Conservation (phyloP, 2,888 invertebrate genomes). For the Drosophila nr. medialis region DNA sequence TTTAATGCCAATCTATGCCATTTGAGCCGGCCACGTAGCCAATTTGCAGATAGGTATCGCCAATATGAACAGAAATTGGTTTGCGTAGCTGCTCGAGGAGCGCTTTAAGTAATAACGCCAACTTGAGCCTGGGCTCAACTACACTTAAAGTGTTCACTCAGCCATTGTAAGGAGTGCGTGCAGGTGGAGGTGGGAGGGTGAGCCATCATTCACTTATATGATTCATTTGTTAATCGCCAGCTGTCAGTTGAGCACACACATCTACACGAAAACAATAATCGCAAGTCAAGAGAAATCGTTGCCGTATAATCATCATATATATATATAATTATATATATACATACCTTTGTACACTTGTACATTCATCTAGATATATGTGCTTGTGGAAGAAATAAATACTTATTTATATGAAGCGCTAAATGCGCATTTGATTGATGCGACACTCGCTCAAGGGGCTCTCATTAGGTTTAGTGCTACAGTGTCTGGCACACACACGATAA, state of each 20-base stretch:
- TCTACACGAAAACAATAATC: constrained; percentile 71
- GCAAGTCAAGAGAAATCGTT: constrained; percentile 73
- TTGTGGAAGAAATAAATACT: constrained; percentile 36
- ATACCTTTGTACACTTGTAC: background rate
- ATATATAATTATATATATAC: constrained; percentile 17
- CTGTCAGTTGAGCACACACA: constrained; percentile 58
- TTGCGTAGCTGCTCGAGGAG: constrained; percentile 28
- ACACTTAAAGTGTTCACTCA: constrained; percentile 41
- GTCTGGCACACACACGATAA: constrained; percentile 37
- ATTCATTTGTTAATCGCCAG: constrained; percentile 76
- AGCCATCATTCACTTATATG: constrained; percentile 67
- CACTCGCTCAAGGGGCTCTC: constrained; percentile 77
- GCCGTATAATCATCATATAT: constrained; percentile 13
- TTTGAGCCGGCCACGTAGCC: constrained; percentile 69
- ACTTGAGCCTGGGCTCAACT: constrained; percentile 24
- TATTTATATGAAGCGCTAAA: constrained; percentile 69
- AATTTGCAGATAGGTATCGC: constrained; percentile 61
- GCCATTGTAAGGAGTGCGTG: background rate
- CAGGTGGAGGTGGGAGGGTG: background rate
- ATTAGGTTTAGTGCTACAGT: constrained; percentile 69
- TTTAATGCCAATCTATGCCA: constrained; percentile 62
- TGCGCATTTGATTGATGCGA: constrained; percentile 79
- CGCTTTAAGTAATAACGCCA: constrained; percentile 33
- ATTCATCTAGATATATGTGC: constrained; percentile 1
- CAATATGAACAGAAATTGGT: constrained; percentile 38